Base-by-base conservation (phyloP, 2,113 vertebrate species). In the Climacteris rufus region DNA sequence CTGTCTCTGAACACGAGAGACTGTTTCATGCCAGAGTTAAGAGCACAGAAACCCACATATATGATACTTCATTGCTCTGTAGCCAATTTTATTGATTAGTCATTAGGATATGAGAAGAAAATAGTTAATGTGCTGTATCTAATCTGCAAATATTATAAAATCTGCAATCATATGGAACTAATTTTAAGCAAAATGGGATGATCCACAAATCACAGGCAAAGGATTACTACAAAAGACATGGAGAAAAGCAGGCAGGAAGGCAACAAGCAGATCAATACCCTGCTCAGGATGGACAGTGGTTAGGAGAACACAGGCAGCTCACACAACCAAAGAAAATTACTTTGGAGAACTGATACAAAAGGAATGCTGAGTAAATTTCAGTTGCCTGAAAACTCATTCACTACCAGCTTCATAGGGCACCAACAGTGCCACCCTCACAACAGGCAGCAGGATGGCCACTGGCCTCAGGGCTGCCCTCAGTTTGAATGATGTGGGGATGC, bases 61-160 rank as follows among this genome's bases (percentile, higher is more conserved):
- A 45, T 3, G 40, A 44, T 40, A 69, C 44, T 45, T 88, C 53
- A 75, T n/a, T 90, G 69, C 81, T 78, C 78, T 30, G 42, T 23
- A 68, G 53, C 52, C 49, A 76, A 45, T 91, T 95, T 28, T 57
- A 37, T 72, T 89, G 49, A 93, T 94, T 69, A 85, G 56, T 75
- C 65, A 85, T 94, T 69, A 95, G 49, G 40, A 79, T 76, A 87
- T 0, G 8, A 69, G 40, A 91, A 90, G 66, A 87, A 76, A 93
- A 95, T 31, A 69, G 70, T 87, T 69, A 69, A 70, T 28, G 84
- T 77, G 66, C 70, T 93, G 66, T 85, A 94, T 89, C 78, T 50
- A 59, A 47, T 66, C 71, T 83, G 78, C 70, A 90, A 96, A 93
- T 57, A 52, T 90, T 80, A 91, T 74, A 84, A 95, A 96, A 95